Conservation (phyloP, 2,113 vertebrate species). For the Rhadina sibilatrix region DNA sequence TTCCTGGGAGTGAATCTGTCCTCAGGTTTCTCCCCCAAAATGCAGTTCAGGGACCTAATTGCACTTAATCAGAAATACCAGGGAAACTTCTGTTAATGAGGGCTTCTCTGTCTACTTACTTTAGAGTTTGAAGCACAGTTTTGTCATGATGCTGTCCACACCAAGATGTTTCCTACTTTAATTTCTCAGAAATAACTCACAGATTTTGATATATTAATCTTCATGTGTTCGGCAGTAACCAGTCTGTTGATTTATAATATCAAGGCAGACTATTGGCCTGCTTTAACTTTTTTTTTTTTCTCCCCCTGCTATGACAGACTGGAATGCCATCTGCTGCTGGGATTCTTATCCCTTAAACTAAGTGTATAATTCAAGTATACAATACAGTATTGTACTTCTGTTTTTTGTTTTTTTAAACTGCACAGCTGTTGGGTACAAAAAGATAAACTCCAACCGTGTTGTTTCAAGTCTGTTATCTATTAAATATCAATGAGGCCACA, state of each 20-base stretch:
- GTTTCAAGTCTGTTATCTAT: constrained; percentile 65
- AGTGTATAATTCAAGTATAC: constrained; percentile 59
- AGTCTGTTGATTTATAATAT: constrained; percentile 63
- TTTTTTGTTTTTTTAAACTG: constrained; percentile 25
- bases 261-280: constrained; percentile 28
- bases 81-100: not conserved
- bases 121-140: not conserved
- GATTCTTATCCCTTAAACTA: constrained; percentile 70
- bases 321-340: constrained; percentile 70
- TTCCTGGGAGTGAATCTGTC: not conserved
- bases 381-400: constrained; percentile 62
- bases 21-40: not conserved
- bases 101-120: not conserved
- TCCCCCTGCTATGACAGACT: constrained; percentile 43
- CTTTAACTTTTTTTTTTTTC: not conserved
- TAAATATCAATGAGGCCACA: constrained; percentile 60
- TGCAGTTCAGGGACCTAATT: not conserved
- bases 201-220: constrained; percentile 57
- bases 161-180: not conserved
- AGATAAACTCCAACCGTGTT: constrained; percentile 18
- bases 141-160: not conserved
- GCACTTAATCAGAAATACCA: not conserved
- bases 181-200: not conserved
- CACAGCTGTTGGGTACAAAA: constrained; percentile 68
- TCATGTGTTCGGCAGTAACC: not conserved